Conservation (phyloP, 2,113 vertebrate species). For the Perca fluviatilis region DNA sequence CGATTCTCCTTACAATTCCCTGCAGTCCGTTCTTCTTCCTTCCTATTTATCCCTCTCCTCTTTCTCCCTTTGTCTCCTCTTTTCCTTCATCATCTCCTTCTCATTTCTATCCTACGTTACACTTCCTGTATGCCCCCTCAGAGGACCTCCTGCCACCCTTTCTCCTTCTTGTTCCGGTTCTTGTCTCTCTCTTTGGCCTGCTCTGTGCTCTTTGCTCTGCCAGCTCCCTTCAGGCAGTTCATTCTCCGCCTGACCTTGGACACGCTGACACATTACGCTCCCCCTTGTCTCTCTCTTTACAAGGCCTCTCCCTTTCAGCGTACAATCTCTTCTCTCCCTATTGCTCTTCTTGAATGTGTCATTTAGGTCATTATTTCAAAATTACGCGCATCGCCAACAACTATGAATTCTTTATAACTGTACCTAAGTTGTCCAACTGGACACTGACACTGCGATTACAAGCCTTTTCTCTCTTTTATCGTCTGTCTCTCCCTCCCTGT, state of each 20-base stretch:
- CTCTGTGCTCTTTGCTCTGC: conserved; percentile 11
- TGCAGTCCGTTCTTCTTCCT: not conserved
- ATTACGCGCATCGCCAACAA: not conserved
- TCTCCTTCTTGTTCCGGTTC: conserved; percentile 12
- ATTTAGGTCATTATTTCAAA: conserved; percentile 26
- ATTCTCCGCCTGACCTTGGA: conserved; percentile 57
- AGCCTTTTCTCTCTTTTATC: conserved; percentile 4
- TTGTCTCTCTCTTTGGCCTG: conserved; percentile 18
- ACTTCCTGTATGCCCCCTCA: not conserved
- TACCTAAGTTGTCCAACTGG: not conserved
- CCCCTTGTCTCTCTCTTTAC: conserved; percentile 13
- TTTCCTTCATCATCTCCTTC: not conserved
- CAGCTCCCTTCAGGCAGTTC: conserved; percentile 23
- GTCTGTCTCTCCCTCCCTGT: not conserved
- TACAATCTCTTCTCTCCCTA: not conserved
- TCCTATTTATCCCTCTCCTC: not conserved
- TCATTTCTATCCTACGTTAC: not conserved
- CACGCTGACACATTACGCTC: conserved; percentile 17
- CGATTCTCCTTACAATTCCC: conserved; percentile 4
- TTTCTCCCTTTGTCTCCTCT: not conserved
- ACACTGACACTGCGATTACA: conserved; percentile 16
- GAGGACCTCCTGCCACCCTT: not conserved
- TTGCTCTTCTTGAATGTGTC: not conserved
- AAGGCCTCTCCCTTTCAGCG: conserved; percentile 3
- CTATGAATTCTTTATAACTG: conserved; percentile 2